Evolutionary conservation across 2,113 vertebrate species (phyloP), one percentile per base, ranked within the genome.

Genomic region (Bufo bufo): DNA sequence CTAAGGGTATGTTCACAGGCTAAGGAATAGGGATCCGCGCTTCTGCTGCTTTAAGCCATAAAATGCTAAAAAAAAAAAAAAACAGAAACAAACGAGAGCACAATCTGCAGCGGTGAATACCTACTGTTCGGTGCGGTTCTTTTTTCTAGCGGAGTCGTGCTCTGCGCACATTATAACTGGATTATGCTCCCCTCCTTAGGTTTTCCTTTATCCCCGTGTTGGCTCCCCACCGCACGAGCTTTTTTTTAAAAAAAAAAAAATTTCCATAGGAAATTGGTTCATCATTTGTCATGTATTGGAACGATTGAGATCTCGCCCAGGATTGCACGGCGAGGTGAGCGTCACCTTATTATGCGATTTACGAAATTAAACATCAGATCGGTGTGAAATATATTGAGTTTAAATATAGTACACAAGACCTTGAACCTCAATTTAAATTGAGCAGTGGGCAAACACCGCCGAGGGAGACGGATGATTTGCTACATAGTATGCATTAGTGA

Each of bases 391-490:
- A 77, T 89, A 89, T 89, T 89, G 81, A 69, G 87, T 89, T 89
- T 89, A 89, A 89, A 89, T 89, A 84, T 77, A 84, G 82, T 84
- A 84, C 82, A 89, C 72, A 78, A 77, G 72, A 89, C 87, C 87
- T 89, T 84, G 74, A 77, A 78, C 74, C 82, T 84, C 71, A 89
- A 78, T 84, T 83, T 84, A 89, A 89, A 89, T 84, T 89, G 87
- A 78, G 84, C 74, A 84, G 81, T 78, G 72, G 79, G 79, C 59
- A 83, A 88, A 63, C 61, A 54, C 59, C 54, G 85, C 85, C 66
- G 13, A 58, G 87, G 82, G 82, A 89, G 72, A 84, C 56, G 77
- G 54, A 77, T 88, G 75, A 88, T 88, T 88, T 84, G 80, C 72
- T 88, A 88, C 87, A 77, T 84, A 66, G 45, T 33, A 75, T 83